Evolutionary conservation across 1,140 invertebrate species (phyloP).

Genomic region (Atta cephalotes): DNA sequence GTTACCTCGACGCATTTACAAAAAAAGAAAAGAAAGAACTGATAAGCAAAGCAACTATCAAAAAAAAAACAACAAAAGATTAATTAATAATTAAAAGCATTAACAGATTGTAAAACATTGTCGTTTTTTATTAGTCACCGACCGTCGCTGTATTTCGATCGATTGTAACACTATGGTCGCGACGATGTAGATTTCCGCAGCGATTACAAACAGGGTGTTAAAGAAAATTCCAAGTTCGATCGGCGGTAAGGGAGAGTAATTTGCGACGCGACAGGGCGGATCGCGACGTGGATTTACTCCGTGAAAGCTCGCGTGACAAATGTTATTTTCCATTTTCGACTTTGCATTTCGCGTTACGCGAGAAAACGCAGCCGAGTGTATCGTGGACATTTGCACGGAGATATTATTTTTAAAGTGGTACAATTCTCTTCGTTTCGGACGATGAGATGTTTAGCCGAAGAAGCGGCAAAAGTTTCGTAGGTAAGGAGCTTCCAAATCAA

Average conservation of each 20-base stretch:
- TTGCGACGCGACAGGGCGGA: neutral
- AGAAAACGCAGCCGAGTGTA: neutral
- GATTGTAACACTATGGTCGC: neutral
- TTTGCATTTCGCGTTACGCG: slow-evolving; percentile 12
- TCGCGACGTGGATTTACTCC: neutral
- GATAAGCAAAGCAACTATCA: slow-evolving; percentile 3
- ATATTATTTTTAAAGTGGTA: slow-evolving; percentile 21
- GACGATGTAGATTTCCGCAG: neutral
- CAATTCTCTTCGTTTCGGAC: slow-evolving; percentile 37
- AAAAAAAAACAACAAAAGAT: neutral
- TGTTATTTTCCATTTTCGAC: slow-evolving; percentile 42
- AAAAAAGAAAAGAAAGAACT: neutral
- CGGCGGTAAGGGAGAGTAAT: slow-evolving; percentile 24
- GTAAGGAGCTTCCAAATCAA: slow-evolving; percentile 11
- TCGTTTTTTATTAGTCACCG: slow-evolving; percentile 16
- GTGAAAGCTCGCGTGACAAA: slow-evolving; percentile 45
- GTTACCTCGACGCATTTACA: slow-evolving; percentile 18
- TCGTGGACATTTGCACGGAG: neutral
- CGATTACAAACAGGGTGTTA: slow-evolving; percentile 42
- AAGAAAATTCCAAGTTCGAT: slow-evolving; percentile 48
- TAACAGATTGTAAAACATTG: neutral
- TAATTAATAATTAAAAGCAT: slow-evolving; percentile 13
- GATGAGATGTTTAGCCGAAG: neutral
- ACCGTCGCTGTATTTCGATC: slow-evolving; percentile 21
- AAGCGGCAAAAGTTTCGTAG: slow-evolving; percentile 17